Evolutionary conservation across 1,140 invertebrate species (phyloP).

Genomic region (Notospermus geniculatus): DNA sequence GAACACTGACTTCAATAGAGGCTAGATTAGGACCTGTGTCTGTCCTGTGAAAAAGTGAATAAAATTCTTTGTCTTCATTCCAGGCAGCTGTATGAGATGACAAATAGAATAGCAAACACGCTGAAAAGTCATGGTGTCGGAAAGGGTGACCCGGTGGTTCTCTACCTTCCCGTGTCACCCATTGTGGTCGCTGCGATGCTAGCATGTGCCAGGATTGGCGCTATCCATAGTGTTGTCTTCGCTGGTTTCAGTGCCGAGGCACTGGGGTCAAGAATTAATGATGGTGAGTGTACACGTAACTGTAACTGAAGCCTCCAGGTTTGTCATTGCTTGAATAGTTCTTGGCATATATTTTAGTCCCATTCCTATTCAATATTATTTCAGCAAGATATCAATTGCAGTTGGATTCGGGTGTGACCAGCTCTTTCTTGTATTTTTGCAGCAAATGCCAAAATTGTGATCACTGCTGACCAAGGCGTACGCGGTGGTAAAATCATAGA

Average conservation of each 20-base stretch:
- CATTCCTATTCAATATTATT: no score
- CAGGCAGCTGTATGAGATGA: slow-evolving; percentile 51
- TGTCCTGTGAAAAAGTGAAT: no score
- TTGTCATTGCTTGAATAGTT: background rate
- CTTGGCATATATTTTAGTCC: no score
- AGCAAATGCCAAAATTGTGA: slow-evolving; percentile 57
- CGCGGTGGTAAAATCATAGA: slow-evolving; percentile 58
- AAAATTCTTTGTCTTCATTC: slow-evolving; percentile 2
- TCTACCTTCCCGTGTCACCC: slow-evolving; percentile 60
- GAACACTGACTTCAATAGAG: no score
- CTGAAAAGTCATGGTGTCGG: slow-evolving; percentile 54
- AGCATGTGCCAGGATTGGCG: slow-evolving; percentile 60
- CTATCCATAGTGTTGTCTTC: slow-evolving; percentile 64
- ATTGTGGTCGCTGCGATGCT: slow-evolving; percentile 58
- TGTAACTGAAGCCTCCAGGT: background rate
- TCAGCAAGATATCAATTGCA: no score
- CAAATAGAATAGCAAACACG: slow-evolving; percentile 57
- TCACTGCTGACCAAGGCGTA: slow-evolving; percentile 59
- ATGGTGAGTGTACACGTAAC: slow-evolving; percentile 55
- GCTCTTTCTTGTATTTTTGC: slow-evolving; percentile 22
- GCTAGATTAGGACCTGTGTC: no score
- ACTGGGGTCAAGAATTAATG: slow-evolving; percentile 59
- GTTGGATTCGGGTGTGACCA: no score
- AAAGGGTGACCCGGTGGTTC: slow-evolving; percentile 60
- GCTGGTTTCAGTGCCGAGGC: slow-evolving; percentile 64